Evolutionary conservation across 2,797 vertebrate species (phyloP).

Genomic region (Coregonus suidteri): DNA sequence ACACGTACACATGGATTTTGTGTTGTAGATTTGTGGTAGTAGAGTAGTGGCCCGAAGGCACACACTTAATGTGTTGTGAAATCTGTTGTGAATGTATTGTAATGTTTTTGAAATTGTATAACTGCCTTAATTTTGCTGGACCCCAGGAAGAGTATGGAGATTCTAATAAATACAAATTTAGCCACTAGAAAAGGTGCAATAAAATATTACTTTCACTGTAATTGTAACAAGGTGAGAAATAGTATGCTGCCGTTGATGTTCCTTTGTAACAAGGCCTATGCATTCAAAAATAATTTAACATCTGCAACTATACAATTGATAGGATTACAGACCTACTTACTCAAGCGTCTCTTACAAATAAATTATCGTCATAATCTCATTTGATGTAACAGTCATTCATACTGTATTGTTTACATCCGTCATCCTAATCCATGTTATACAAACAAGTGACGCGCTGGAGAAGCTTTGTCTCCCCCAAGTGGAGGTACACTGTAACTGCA

Average conservation of each 20-base stretch:
- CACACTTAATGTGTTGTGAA: too few species aligned
- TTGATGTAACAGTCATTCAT: background rate
- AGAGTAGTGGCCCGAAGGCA: too few species aligned
- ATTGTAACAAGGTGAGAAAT: background rate
- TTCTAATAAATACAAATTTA: background rate
- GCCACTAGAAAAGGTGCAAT: too few species aligned
- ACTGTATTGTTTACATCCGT: background rate
- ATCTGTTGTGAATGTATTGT: too few species aligned
- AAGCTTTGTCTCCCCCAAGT: slow-evolving; percentile 44
- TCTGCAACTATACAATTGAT: background rate
- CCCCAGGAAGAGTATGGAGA: too few species aligned
- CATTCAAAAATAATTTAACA: background rate
- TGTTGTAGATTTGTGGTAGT: too few species aligned
- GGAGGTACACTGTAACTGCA: slow-evolving; percentile 38
- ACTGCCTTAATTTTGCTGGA: too few species aligned
- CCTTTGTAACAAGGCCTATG: background rate
- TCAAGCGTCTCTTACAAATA: background rate
- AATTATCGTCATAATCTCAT: background rate
- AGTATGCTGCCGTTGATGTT: background rate
- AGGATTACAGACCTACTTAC: background rate
- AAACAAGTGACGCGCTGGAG: slow-evolving; percentile 6
- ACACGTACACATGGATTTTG: too few species aligned
- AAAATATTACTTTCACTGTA: background rate
- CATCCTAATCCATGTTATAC: background rate
- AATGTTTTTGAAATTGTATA: too few species aligned